Evolutionary conservation across 2,888 invertebrate species (phyloP).

Genomic region (Morpho helenor): DNA sequence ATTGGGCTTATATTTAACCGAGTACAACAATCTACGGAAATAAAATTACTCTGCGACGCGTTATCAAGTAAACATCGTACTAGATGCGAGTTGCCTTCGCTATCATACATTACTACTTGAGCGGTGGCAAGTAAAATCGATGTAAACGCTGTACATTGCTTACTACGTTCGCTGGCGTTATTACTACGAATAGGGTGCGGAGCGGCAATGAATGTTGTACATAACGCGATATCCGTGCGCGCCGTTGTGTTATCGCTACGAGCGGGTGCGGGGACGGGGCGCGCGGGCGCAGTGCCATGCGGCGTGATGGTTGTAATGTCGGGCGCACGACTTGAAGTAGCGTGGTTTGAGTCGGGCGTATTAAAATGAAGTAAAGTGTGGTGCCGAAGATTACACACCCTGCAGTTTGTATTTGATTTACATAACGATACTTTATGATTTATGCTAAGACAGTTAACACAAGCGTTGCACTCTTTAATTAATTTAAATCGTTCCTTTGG

Average conservation of each 20-base stretch:
- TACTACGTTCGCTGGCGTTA: not conserved
- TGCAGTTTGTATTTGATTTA: not conserved
- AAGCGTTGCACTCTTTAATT: not conserved
- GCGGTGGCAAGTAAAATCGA: not conserved
- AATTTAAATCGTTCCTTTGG: not conserved
- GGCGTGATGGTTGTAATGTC: not conserved
- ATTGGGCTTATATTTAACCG: not conserved
- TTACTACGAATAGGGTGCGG: not conserved
- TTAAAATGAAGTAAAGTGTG: not conserved
- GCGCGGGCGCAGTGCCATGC: not conserved
- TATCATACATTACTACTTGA: no score
- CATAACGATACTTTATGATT: not conserved
- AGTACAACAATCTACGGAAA: not conserved
- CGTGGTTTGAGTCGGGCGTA: not conserved
- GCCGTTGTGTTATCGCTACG: not conserved
- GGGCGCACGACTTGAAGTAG: not conserved
- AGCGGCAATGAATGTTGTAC: not conserved
- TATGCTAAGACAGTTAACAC: not conserved
- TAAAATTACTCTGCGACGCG: not conserved
- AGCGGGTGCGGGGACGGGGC: not conserved
- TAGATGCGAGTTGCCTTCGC: no score
- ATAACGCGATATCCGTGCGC: not conserved
- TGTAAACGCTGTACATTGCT: not conserved
- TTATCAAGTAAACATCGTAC: not conserved
- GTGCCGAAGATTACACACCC: not conserved